Evolutionary conservation across 35 echinoderm and acorn worm genomes (phyloP).

Genomic region (Apostichopus parvimensis): DNA sequence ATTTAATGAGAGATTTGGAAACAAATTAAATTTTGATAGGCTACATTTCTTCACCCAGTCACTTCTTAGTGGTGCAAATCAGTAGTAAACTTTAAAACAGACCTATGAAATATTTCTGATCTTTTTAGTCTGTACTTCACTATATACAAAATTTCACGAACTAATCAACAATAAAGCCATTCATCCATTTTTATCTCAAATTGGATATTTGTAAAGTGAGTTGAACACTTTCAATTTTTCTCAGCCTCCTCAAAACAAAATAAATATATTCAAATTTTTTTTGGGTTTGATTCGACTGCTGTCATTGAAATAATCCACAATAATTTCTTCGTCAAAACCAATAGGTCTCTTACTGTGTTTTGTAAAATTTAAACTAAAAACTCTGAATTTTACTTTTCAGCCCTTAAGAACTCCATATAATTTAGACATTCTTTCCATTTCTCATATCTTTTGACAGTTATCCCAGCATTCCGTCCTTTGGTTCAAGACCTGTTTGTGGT

Average conservation of each 20-base stretch:
- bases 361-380: neutral
- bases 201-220: too few species aligned
- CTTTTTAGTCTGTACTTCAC: neutral
- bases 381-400: neutral
- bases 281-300: too few species aligned
- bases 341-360: neutral
- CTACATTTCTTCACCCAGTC: neutral
- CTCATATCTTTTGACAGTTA: conserved; percentile 61
- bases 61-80: too few species aligned
- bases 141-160: too few species aligned
- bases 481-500: conserved; percentile 96
- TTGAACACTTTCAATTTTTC: too few species aligned
- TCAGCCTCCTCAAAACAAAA: too few species aligned
- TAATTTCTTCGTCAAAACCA: neutral
- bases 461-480: conserved; percentile 90
- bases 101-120: neutral
- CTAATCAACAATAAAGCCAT: too few species aligned
- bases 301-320: too few species aligned
- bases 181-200: too few species aligned
- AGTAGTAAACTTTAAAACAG: too few species aligned
- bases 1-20: neutral
- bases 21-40: neutral
- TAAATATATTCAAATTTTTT: too few species aligned
- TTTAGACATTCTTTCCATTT: neutral
- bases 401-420: neutral